phyloP scores from a whole-genome alignment of 2,888 invertebrate genomes.

The Timema podura region DNA sequence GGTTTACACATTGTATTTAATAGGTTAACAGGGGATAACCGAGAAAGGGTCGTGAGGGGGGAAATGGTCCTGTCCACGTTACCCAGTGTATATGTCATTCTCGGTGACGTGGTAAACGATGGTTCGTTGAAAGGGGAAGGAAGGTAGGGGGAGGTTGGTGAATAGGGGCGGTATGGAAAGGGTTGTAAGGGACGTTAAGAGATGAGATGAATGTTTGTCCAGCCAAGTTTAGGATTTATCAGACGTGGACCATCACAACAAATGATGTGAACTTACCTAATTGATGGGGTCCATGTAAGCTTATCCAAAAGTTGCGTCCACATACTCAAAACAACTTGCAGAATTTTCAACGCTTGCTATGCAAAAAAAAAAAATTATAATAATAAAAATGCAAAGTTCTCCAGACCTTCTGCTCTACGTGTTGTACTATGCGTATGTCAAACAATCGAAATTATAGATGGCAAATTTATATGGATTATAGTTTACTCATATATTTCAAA shows the following conservation, averaged over 20 bases:
- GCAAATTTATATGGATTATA: too few species aligned
- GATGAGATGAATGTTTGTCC: constrained; percentile 22
- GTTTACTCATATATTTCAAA: too few species aligned
- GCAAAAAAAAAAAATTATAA: not conserved
- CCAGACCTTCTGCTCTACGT: not conserved
- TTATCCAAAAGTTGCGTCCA: constrained; percentile 3
- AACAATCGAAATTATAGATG: too few species aligned
- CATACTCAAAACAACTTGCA: constrained; percentile 9
- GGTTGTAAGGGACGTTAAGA: constrained; percentile 18
- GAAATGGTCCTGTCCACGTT: too few species aligned
- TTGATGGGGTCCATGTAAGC: constrained; percentile 25
- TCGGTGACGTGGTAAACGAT: too few species aligned
- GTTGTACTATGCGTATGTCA: too few species aligned
- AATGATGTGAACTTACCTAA: constrained; percentile 31
- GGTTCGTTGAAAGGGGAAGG: too few species aligned
- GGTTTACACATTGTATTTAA: too few species aligned
- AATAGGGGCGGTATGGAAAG: not conserved
- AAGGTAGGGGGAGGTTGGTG: constrained; percentile 4
- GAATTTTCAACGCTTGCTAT: constrained; percentile 10
- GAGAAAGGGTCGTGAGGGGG: too few species aligned
- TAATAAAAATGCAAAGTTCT: constrained; percentile 10
- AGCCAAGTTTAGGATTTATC: constrained; percentile 25
- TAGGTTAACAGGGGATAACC: too few species aligned
- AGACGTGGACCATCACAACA: constrained; percentile 26
- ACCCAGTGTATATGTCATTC: too few species aligned